Evolutionary conservation across 2,888 invertebrate species (phyloP).

Genomic region (Brachypalpus laphriformis): DNA sequence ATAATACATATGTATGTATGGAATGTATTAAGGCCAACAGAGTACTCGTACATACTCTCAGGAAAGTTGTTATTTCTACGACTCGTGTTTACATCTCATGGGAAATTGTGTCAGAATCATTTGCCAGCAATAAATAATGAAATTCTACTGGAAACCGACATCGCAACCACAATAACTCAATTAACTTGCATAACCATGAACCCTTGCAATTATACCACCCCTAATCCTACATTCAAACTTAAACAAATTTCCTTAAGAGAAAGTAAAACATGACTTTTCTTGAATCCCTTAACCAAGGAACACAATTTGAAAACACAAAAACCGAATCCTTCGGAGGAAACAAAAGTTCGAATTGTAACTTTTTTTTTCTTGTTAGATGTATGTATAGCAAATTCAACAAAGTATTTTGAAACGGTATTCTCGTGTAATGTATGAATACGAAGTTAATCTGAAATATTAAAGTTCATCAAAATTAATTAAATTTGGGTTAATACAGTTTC

Average conservation of each 20-base stretch:
- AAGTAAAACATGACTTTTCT: slow-evolving; percentile 24
- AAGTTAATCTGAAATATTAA: too few relatives aligned
- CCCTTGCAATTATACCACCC: slow-evolving; percentile 14
- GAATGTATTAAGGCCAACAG: too few relatives aligned
- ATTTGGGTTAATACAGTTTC: too few relatives aligned
- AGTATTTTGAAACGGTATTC: too few relatives aligned
- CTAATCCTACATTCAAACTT: slow-evolving; percentile 18
- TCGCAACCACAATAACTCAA: slow-evolving; percentile 22
- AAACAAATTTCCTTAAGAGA: slow-evolving; percentile 23
- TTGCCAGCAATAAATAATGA: slow-evolving; percentile 25
- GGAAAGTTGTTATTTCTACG: neutral
- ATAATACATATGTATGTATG: too few relatives aligned
- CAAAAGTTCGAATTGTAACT: neutral
- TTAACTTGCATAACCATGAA: slow-evolving; percentile 15
- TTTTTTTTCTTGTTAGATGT: neutral
- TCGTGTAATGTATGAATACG: too few relatives aligned
- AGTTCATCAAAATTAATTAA: too few relatives aligned
- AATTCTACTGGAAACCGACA: slow-evolving; percentile 13
- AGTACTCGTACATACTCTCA: neutral
- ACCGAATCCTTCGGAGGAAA: slow-evolving; percentile 1
- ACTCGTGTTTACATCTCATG: neutral
- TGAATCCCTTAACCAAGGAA: slow-evolving; percentile 4
- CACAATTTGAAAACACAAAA: slow-evolving; percentile 4
- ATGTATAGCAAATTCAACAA: neutral
- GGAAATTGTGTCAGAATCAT: slow-evolving; percentile 12